These are phyloP conservation scores for Alfaro cultratus DNA, from an alignment of 2,797 vertebrate species.

Conservation along the genomic window DNA sequence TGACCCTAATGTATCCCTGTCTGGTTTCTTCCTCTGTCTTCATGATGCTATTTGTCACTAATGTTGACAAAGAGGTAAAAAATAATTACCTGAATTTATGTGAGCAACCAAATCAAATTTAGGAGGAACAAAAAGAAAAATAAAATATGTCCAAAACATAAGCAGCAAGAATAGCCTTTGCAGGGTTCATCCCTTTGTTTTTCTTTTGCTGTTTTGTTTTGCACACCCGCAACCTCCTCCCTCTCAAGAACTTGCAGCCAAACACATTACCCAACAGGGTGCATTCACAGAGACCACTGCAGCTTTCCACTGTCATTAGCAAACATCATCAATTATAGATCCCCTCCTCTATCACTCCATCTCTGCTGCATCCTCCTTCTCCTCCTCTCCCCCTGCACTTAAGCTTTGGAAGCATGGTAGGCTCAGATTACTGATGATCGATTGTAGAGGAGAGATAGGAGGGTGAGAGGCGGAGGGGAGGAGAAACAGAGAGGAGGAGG, in stretches of 20 bases:
- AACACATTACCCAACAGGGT: constrained; percentile 63
- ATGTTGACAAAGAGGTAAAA: background rate
- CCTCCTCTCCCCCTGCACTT: constrained; percentile 77
- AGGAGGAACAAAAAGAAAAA: background rate
- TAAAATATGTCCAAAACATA: constrained; percentile 3
- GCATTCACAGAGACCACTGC: constrained; percentile 62
- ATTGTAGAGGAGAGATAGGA: constrained; percentile 65
- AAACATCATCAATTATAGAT: constrained; percentile 87
- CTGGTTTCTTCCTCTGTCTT: too few species aligned
- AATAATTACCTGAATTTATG: background rate
- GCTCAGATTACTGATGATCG: constrained; percentile 80
- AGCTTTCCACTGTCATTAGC: constrained; percentile 81
- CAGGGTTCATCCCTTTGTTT: constrained; percentile 18
- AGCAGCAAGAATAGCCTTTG: background rate
- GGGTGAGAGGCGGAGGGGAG: constrained; percentile 28
- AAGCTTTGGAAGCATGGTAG: constrained; percentile 62
- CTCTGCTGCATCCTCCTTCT: constrained; percentile 60
- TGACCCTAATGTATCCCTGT: too few species aligned
- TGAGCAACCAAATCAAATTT: constrained; percentile 16
- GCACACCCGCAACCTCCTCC: constrained; percentile 7
- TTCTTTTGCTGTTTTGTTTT: constrained; percentile 61
- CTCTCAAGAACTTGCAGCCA: constrained; percentile 48
- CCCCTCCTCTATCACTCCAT: constrained; percentile 73
- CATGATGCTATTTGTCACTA: background rate
- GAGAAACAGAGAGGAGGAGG: constrained; percentile 8